phyloP scores from a whole-genome alignment of 92 coral and sea anemone genomes.

The Epizoanthus ramosus region DNA sequence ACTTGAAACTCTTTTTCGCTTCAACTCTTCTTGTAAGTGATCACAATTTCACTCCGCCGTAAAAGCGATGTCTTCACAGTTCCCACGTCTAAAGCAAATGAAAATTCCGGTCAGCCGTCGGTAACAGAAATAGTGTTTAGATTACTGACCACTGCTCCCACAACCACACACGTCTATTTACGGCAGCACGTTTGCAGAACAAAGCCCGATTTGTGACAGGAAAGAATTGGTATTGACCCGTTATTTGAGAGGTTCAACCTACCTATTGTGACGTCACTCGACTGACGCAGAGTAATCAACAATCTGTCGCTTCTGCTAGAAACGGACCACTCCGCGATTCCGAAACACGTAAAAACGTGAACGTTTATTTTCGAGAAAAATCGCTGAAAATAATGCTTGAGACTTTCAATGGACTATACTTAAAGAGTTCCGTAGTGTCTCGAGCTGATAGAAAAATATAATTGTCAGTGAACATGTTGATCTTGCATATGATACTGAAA shows the following conservation, averaged over 20 bases:
- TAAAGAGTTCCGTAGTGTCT: neutral
- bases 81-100: constrained; percentile 26
- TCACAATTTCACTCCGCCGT: neutral
- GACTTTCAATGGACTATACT: neutral
- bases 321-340: neutral
- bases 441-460: neutral
- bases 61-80: neutral
- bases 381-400: neutral
- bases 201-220: constrained; percentile 46
- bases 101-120: constrained; percentile 43
- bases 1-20: neutral
- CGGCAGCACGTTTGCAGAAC: constrained; percentile 39
- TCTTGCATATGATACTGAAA: neutral
- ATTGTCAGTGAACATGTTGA: neutral
- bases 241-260: constrained; percentile 37
- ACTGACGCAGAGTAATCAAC: constrained; percentile 28
- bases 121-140: constrained; percentile 45
- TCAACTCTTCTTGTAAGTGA: neutral
- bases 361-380: neutral
- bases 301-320: neutral
- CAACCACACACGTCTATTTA: constrained; percentile 48
- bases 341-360: constrained; percentile 10
- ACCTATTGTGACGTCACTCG: constrained; percentile 29
- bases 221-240: constrained; percentile 43
- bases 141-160: constrained; percentile 43